phyloP scores from a whole-genome alignment of 1,140 invertebrate genomes.

The Cyrtorhinus lividipennis region DNA sequence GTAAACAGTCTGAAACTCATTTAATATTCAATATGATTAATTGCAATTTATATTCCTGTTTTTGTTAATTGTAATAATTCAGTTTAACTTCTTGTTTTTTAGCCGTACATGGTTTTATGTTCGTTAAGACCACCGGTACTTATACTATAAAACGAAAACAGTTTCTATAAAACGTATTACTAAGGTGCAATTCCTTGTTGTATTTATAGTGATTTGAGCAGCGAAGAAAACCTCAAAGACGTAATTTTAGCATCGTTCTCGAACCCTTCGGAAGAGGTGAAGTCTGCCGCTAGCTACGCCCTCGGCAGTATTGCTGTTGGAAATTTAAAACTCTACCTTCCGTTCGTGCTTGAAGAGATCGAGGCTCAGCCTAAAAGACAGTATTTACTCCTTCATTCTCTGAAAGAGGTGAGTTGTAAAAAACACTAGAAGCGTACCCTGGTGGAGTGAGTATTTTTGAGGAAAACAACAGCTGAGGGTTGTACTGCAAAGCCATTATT shows the following conservation, averaged over 20 bases:
- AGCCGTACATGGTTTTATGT: too few species aligned
- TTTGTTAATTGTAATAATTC: too few species aligned
- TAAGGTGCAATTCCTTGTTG: slow-evolving; percentile 30
- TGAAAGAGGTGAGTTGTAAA: slow-evolving; percentile 83
- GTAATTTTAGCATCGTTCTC: slow-evolving; percentile 62
- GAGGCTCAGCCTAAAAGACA: slow-evolving; percentile 85
- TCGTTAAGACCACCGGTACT: background rate
- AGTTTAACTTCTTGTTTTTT: too few species aligned
- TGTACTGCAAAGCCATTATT: too few species aligned
- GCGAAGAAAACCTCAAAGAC: slow-evolving; percentile 53
- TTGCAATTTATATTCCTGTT: too few species aligned
- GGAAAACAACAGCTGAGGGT: too few species aligned
- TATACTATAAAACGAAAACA: background rate
- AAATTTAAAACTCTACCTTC: slow-evolving; percentile 83
- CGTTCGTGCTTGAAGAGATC: slow-evolving; percentile 88
- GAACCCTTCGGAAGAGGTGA: slow-evolving; percentile 69
- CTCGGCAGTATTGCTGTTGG: slow-evolving; percentile 89
- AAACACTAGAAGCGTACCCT: too few species aligned
- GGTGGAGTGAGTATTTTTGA: too few species aligned
- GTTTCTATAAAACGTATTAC: slow-evolving; percentile 9
- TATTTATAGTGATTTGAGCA: slow-evolving; percentile 80
- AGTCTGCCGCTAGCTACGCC: slow-evolving; percentile 92
- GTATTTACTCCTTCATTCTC: slow-evolving; percentile 87
- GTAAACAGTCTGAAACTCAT: too few species aligned
- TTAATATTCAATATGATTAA: too few species aligned